Base-by-base conservation (phyloP, 2,797 vertebrate species). In the Macropodus opercularis region DNA sequence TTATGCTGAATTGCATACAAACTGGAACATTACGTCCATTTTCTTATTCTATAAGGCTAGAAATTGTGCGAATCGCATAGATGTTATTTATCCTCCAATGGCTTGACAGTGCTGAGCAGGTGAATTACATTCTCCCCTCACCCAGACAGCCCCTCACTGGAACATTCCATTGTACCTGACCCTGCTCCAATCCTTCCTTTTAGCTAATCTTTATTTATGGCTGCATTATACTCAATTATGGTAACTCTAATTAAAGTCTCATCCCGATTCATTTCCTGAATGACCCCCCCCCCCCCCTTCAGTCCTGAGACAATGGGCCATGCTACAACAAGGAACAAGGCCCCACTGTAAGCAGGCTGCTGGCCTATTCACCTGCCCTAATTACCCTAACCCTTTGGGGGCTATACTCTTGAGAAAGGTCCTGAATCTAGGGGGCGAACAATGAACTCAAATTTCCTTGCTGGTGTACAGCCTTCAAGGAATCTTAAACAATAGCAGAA, bases 321-420 rank as follows among this genome's bases (percentile, higher is more conserved):
- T 72, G 83, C 80, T 81, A 75, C 85, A 69, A 46, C 41, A 43
- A 75, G 78, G 87, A 93, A 93, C 92, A 93, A 93, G 91, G 84
- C 83, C 86, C 87, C 72, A 86, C 89, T 93, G 90, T 93, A 87
- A 83, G 84, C 85, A 71, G 79, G 70, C 85, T 85, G 75, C 81
- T 84, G 86, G 72, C 83, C 91, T 84, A 90, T 92, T 92, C 90
- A 90, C 90, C 89, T 91, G 86, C 82, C 92, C 91, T 93, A 92
- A 94, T 93, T 93, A 91, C 81, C 80, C 75, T 59, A 74, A 85
- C 80, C 86, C 83, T 76, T 65, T 84, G 86, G 78, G 80, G 84
- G 59, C 73, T 66, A 49, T 57, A 71, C 86, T 83, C 79, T 50
- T 81, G 85, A 85, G 88, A 91, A 90, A 80, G 80, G 79, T 79